Evolutionary conservation across 2,888 invertebrate genomes (phyloP).

Genomic region (Spisula solida): DNA sequence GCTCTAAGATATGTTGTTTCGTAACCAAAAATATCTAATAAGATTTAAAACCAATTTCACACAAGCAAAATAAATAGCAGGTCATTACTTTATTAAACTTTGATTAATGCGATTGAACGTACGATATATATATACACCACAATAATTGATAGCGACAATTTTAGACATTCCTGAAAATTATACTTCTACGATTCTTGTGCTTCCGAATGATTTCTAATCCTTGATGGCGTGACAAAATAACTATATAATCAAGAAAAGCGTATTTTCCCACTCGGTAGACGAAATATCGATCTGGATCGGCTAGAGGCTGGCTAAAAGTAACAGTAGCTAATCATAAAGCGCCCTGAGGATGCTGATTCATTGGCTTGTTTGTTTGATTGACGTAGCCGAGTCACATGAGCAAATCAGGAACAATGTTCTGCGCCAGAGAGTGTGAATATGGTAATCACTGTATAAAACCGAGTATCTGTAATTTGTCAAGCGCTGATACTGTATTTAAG

Average conservation of each 20-base stretch:
- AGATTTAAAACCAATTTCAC: too few relatives aligned
- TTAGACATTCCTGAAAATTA: neutral
- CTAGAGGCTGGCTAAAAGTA: conserved; percentile 66
- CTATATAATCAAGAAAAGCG: neutral
- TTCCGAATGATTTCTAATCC: neutral
- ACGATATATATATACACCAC: neutral
- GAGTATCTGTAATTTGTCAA: conserved; percentile 60
- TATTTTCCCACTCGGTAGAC: conserved; percentile 13
- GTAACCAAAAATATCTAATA: too few relatives aligned
- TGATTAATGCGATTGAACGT: neutral
- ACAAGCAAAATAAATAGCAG: too few relatives aligned
- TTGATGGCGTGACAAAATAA: conserved; percentile 2
- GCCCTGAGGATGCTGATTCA: conserved; percentile 69
- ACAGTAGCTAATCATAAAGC: conserved; percentile 73
- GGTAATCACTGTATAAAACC: conserved; percentile 57
- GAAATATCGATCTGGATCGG: conserved; percentile 49
- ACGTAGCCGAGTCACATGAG: conserved; percentile 52
- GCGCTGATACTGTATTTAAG: conserved; percentile 56
- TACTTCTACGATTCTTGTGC: neutral
- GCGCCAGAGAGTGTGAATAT: conserved; percentile 55
- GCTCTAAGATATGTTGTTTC: too few relatives aligned
- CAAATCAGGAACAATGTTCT: conserved; percentile 66
- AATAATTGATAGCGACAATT: neutral
- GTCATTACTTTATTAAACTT: too few relatives aligned
- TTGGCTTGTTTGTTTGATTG: conserved; percentile 72